Percentiles rank a stretch among this genome's conserved stretches.
These are phyloP conservation scores for Parasteatoda tepidariorum DNA, from an alignment of 1,140 invertebrate genomes.

Conservation along the genomic window DNA sequence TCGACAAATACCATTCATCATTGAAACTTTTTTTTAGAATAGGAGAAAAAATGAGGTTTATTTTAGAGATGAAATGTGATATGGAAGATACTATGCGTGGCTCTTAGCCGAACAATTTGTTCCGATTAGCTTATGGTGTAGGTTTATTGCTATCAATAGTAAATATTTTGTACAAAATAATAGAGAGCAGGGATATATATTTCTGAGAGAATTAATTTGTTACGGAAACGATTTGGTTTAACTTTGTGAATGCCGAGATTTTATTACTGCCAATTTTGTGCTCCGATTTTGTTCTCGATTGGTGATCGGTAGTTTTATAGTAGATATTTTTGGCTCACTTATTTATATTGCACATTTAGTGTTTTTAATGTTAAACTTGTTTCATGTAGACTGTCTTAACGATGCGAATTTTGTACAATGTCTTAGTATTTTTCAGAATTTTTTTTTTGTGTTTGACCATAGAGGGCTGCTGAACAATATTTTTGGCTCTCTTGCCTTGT, in stretches of 20 bases:
- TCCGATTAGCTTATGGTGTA: slow-evolving; percentile 31
- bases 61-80: slow-evolving; percentile 48
- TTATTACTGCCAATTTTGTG: slow-evolving; percentile 57
- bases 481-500: slow-evolving; percentile 55
- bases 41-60: not conserved
- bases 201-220: slow-evolving; percentile 36
- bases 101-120: slow-evolving; percentile 4
- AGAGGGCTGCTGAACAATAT: slow-evolving; percentile 10
- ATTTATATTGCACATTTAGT: slow-evolving; percentile 59
- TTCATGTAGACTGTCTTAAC: slow-evolving; percentile 23
- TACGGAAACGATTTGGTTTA: slow-evolving; percentile 41
- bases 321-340: slow-evolving; percentile 53
- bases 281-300: slow-evolving; percentile 53
- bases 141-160: slow-evolving; percentile 38
- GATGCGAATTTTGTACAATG: not conserved
- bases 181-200: slow-evolving; percentile 44
- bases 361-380: slow-evolving; percentile 54
- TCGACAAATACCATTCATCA: not conserved
- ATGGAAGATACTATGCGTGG: slow-evolving; percentile 7
- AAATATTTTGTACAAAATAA: slow-evolving; percentile 57
- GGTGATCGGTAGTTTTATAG: slow-evolving; percentile 58
- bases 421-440: not conserved
- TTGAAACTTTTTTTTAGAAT: not conserved
- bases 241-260: slow-evolving; percentile 40
- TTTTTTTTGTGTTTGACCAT: not conserved